A percentile compares a stretch with the other conserved stretches of the same genome.
phyloP scores from a whole-genome alignment of 1,140 invertebrate species.

The Vollenhovia emeryi region DNA sequence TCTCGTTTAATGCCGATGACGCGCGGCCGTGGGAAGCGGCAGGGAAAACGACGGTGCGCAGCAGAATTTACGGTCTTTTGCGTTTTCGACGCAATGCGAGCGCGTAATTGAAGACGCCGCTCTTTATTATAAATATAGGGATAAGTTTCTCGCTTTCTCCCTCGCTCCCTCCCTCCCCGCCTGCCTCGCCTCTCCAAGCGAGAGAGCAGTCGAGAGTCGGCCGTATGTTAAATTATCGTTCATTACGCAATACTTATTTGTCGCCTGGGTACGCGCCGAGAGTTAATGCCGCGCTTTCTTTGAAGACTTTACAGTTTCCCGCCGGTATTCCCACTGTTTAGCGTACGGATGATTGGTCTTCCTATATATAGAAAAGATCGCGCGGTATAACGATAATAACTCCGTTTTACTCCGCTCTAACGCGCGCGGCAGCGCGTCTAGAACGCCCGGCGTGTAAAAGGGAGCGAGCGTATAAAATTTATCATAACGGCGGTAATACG shows the following conservation, averaged over 20 bases:
- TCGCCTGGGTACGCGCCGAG: not conserved
- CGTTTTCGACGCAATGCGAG: not conserved
- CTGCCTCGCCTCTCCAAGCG: not conserved
- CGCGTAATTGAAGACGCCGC: constrained; percentile 21
- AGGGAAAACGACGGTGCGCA: not conserved
- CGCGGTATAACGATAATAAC: constrained; percentile 13
- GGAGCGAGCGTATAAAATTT: not conserved
- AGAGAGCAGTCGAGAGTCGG: not conserved
- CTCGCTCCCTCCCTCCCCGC: not conserved
- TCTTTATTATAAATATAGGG: constrained; percentile 41
- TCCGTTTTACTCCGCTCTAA: constrained; percentile 1
- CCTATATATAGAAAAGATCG: constrained; percentile 14
- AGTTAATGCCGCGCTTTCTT: constrained; percentile 15
- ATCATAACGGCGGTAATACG: not conserved
- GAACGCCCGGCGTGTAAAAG: not conserved
- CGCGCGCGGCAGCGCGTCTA: not conserved
- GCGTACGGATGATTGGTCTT: constrained; percentile 12
- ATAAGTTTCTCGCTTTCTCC: constrained; percentile 43
- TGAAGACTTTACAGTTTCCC: not conserved
- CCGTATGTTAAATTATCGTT: constrained; percentile 17
- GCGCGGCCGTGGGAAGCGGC: not conserved
- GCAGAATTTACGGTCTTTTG: not conserved
- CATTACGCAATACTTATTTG: constrained; percentile 37
- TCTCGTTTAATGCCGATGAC: constrained; percentile 18
- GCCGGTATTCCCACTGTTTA: not conserved